Base-by-base conservation (phyloP, 2,888 invertebrate genomes). In the Diplazon laetatorius region DNA sequence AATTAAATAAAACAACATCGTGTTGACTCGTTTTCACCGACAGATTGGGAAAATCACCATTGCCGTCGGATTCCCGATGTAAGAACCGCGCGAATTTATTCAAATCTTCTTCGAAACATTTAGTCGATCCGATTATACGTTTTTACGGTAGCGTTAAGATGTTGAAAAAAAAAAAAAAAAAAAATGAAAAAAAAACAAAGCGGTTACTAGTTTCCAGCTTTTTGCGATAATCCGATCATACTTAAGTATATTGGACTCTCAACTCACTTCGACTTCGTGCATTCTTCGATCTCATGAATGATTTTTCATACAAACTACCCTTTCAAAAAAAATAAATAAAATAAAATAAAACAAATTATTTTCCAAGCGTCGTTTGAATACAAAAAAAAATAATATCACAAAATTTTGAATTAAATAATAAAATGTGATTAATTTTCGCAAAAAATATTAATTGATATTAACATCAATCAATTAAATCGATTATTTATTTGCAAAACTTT, bases 91-190 rank as follows among this genome's bases (percentile, higher is more conserved):
- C 39, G 39, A 35, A 71, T 50, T 44, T 42, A 72, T 52, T 66
- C 18, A 59, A 68, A 68, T 79, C 39, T 62, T 68, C 63, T 22
- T 16, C 18, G 57, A 20, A 63, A 73, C 66, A 66, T 76, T 76
- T 42, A 68, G 68, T 66, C 72, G 63, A 79, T 76, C 72, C 62
- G 66, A 69, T 76, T 68, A 72, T 52, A 22, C 46, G 39, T 16
- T 20, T 39, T 30, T 22, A 48, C 22, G 68, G 25, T 50, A 50
- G 37, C 25, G 18, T 14, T 44, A 46, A 30, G 30, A 37, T 39
- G 2, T 2, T 39, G 30, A 42, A 30, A 5, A 22, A 20, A n/a
- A 52, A 62, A 55, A 55, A 62, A n/a, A 14, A n/a, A 30, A 42
- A 37, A 39, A 5, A 4, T 39, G 30, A 42, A 30, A 5, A 22